Evolutionary conservation across 2,113 vertebrate genomes (phyloP).

Genomic region (Oreotrochilus melanogaster): DNA sequence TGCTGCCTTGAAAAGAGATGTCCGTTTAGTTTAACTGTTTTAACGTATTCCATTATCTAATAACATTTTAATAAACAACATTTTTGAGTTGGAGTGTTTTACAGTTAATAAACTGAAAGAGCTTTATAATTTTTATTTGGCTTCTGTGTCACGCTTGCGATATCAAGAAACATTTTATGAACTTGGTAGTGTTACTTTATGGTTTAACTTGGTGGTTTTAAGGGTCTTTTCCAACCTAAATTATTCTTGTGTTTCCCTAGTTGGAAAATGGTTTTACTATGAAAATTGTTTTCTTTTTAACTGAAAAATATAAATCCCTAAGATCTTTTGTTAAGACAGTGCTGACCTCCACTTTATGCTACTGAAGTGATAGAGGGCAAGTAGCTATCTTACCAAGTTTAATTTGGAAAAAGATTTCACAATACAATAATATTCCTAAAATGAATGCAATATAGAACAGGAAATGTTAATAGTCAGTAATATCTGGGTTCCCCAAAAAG

Average conservation of each 20-base stretch:
- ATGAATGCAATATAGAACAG: not conserved
- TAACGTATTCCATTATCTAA: not conserved
- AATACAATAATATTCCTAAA: not conserved
- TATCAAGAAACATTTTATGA: not conserved
- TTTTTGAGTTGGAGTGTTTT: not conserved
- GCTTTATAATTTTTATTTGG: not conserved
- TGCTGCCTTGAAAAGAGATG: not conserved
- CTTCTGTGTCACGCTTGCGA: not conserved
- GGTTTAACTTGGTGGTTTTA: not conserved
- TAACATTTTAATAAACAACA: not conserved
- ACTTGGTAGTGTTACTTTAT: not conserved
- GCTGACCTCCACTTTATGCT: not conserved
- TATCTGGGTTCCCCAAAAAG: not conserved
- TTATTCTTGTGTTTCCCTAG: not conserved
- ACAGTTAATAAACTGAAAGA: not conserved
- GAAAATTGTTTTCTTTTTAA: not conserved
- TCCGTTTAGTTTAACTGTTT: not conserved
- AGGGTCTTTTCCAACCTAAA: not conserved
- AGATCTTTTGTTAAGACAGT: not conserved
- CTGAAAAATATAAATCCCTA: not conserved
- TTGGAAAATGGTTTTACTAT: not conserved
- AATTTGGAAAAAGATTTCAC: conserved; percentile 4
- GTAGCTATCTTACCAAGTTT: not conserved
- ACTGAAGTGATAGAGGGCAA: not conserved
- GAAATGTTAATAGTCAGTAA: not conserved